phyloP scores from a whole-genome alignment of 64 coral and sea anemone species.

The Stichodactyla mertensii region DNA sequence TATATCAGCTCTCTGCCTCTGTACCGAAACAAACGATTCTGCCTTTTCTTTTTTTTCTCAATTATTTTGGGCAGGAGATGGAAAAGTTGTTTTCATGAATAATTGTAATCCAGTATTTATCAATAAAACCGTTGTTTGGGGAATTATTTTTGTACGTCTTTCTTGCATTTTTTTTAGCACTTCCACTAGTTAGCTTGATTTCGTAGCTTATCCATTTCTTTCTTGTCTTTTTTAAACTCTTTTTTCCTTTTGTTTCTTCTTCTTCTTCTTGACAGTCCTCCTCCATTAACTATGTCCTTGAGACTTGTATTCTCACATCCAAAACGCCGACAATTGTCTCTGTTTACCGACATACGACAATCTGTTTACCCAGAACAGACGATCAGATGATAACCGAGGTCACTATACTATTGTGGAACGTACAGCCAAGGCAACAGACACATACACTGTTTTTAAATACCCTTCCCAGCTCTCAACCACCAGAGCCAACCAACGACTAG shows the following conservation, averaged over 20 bases:
- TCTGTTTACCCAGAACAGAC: background rate
- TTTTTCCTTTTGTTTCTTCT: too few species aligned
- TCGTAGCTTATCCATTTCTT: too few species aligned
- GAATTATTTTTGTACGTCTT: too few species aligned
- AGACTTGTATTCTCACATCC: background rate
- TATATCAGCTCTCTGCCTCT: background rate
- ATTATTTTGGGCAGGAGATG: too few species aligned
- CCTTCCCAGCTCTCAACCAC: background rate
- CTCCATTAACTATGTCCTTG: background rate
- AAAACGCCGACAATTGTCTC: background rate
- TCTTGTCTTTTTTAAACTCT: too few species aligned
- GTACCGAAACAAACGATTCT: background rate
- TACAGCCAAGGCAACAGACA: background rate
- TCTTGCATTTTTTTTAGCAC: too few species aligned
- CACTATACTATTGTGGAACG: background rate
- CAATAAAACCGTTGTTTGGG: too few species aligned
- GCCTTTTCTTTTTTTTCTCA: too few species aligned
- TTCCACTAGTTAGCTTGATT: too few species aligned
- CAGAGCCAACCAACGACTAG: too few species aligned
- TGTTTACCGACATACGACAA: background rate
- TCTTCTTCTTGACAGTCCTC: background rate
- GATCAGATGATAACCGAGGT: background rate
- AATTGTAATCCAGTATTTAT: too few species aligned
- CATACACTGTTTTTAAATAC: background rate
- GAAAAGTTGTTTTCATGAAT: too few species aligned